phyloP scores from a whole-genome alignment of 2,797 vertebrate genomes.

The Urosaurus nigricauda region DNA sequence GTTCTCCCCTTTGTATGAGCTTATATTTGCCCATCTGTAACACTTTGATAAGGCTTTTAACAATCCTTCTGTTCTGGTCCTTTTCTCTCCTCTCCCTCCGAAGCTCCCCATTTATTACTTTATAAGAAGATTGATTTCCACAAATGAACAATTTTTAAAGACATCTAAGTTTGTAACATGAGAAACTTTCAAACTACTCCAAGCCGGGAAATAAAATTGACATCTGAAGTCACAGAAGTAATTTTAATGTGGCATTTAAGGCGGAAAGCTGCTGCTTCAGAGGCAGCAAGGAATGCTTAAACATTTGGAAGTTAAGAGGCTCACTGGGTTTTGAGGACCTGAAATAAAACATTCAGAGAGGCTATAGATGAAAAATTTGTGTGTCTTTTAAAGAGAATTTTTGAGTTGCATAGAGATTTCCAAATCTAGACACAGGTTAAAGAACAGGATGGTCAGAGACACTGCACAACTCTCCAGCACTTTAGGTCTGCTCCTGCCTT shows the following conservation, averaged over 20 bases:
- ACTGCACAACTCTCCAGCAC: not conserved
- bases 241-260: not conserved
- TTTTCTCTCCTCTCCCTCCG: constrained; percentile 1
- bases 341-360: constrained; percentile 5
- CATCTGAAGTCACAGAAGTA: constrained; percentile 23
- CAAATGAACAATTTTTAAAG: not conserved
- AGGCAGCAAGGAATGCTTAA: not conserved
- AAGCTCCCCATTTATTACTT: not conserved
- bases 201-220: constrained; percentile 44
- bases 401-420: constrained; percentile 22
- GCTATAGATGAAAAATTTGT: constrained; percentile 18
- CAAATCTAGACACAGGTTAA: not conserved
- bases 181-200: constrained; percentile 23
- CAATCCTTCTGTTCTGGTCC: constrained; percentile 49
- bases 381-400: not conserved
- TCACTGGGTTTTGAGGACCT: not conserved
- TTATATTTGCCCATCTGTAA: constrained; percentile 53
- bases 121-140: not conserved
- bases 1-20: not conserved
- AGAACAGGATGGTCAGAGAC: not conserved
- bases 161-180: not conserved
- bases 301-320: constrained; percentile 7
- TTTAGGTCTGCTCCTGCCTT: too few species aligned
- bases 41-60: not conserved
- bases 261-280: constrained; percentile 27